These are phyloP conservation scores for Indicator maculatus DNA, from an alignment of 2,113 vertebrate genomes.

Conservation along the genomic window DNA sequence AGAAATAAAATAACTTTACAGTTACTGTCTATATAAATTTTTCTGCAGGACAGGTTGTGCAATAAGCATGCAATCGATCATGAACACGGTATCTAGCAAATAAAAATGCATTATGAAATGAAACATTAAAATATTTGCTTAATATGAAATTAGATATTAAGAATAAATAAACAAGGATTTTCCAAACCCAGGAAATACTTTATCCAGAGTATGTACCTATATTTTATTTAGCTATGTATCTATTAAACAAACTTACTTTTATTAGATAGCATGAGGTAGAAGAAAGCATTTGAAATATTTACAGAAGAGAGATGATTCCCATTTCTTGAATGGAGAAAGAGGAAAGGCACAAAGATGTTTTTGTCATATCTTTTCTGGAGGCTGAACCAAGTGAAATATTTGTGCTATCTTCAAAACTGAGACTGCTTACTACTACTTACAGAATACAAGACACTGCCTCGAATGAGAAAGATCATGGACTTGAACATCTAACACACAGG, in stretches of 20 bases:
- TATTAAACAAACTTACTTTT: background rate
- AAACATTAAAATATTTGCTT: background rate
- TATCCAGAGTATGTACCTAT: background rate
- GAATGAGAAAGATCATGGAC: background rate
- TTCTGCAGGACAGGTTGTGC: background rate
- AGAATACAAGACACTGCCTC: background rate
- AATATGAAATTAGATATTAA: background rate
- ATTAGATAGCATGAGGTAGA: background rate
- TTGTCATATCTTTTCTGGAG: background rate
- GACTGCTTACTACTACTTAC: background rate
- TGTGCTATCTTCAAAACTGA: background rate
- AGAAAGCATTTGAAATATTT: background rate
- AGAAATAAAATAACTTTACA: background rate
- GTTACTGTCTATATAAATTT: background rate
- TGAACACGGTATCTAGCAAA: background rate
- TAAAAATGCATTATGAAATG: background rate
- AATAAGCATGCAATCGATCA: background rate
- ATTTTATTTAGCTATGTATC: background rate
- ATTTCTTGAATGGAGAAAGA: background rate
- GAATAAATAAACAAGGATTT: background rate
- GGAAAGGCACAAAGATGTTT: background rate
- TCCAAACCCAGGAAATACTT: background rate
- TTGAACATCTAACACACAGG: background rate
- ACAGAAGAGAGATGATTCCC: background rate
- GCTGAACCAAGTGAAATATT: background rate